Evolutionary conservation across 2,797 vertebrate species (phyloP).

Genomic region (Sitta carolinensis): DNA sequence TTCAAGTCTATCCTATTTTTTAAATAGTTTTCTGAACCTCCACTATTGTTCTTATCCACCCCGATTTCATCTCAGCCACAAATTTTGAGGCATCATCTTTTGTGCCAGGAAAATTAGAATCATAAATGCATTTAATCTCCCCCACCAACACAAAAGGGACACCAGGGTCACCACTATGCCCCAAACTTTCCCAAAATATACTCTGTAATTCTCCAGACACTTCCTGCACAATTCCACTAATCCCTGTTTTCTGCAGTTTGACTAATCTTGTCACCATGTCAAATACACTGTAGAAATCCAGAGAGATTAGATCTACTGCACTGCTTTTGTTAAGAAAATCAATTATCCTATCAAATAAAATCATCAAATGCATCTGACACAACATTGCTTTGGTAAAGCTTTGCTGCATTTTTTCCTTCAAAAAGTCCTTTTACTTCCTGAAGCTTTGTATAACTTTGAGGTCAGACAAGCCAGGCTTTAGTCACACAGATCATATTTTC

Average conservation of each 20-base stretch:
- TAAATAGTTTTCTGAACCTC: background rate
- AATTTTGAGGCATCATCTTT: background rate
- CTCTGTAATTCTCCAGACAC: background rate
- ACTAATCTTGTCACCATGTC: constrained; percentile 1
- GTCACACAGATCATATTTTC: background rate
- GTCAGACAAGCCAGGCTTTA: background rate
- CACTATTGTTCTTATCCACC: background rate
- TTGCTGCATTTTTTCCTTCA: background rate
- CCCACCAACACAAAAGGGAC: background rate
- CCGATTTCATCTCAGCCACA: background rate
- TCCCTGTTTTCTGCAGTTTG: background rate
- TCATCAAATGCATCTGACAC: background rate
- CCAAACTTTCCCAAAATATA: background rate
- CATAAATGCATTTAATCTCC: background rate
- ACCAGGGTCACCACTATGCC: background rate
- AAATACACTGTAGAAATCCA: background rate
- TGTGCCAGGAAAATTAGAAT: background rate
- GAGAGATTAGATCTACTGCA: constrained; percentile 41
- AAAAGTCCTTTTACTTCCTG: background rate
- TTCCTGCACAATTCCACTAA: background rate
- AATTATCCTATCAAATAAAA: constrained; percentile 48
- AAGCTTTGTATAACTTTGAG: background rate
- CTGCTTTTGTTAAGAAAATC: constrained; percentile 29
- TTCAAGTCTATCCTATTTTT: background rate
- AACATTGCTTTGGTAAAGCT: background rate